Percentiles rank a stretch among this genome's conserved stretches.
Conservation (phyloP, 2,888 invertebrate species). For the Mythimna lalbum region DNA sequence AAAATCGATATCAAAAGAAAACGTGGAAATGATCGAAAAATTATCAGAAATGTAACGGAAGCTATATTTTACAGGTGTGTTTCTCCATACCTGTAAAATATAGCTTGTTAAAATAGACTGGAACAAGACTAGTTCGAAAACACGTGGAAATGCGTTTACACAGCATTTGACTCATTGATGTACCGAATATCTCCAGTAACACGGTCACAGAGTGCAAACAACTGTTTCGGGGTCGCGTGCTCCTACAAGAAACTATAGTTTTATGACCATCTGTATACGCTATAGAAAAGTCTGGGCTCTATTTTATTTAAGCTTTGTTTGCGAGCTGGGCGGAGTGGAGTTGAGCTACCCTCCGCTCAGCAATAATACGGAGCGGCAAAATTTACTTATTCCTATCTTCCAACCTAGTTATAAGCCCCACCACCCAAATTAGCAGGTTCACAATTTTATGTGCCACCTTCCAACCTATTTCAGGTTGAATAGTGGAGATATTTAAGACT, state of each 20-base stretch:
- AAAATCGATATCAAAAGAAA: not conserved
- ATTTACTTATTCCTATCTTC: no score
- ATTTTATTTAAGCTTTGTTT: not conserved
- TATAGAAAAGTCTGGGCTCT: not conserved
- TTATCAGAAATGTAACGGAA: not conserved
- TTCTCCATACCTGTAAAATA: not conserved
- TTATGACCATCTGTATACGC: conserved; percentile 4
- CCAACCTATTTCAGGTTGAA: no score
- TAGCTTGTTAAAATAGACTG: conserved; percentile 24
- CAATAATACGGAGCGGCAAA: no score
- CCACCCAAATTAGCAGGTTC: no score
- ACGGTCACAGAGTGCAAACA: conserved; percentile 69
- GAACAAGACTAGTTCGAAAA: not conserved
- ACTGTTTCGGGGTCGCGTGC: conserved; percentile 67
- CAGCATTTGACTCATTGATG: conserved; percentile 61
- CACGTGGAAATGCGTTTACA: conserved; percentile 37
- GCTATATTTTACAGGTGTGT: not conserved
- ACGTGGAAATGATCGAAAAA: not conserved
- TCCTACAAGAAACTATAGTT: conserved; percentile 34
- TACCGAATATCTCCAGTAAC: conserved; percentile 58
- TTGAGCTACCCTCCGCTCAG: no score
- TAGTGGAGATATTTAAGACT: no score
- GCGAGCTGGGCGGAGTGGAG: no score
- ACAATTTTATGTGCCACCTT: no score
- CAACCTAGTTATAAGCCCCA: no score